A percentile compares a stretch with the other conserved stretches of the same genome.
Conservation (phyloP, 2,888 invertebrate species). For the Hesperia comma region DNA sequence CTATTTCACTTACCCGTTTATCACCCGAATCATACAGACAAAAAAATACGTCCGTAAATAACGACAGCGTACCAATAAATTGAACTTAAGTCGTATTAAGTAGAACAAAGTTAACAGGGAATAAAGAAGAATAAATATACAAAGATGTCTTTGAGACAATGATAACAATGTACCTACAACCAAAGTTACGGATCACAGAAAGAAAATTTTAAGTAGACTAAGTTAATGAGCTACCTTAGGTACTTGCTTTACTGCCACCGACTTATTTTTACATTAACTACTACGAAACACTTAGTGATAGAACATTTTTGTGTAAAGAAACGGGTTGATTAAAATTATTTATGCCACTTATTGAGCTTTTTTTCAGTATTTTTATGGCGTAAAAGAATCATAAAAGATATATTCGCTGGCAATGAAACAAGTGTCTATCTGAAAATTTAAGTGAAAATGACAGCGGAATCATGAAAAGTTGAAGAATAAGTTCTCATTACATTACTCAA, state of each 20-base stretch:
- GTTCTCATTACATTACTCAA: constrained; percentile 43
- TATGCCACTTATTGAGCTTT: too few relatives aligned
- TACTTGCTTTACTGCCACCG: constrained; percentile 22
- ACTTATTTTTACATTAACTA: too few relatives aligned
- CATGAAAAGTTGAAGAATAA: constrained; percentile 35
- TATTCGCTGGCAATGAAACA: constrained; percentile 20
- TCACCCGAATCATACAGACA: constrained; percentile 71
- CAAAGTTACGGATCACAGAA: constrained; percentile 61
- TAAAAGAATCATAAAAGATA: background rate
- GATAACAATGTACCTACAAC: constrained; percentile 51
- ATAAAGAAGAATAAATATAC: constrained; percentile 47
- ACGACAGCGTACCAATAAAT: constrained; percentile 39
- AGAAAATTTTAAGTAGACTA: constrained; percentile 50
- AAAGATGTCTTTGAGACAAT: constrained; percentile 51
- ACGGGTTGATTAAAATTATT: too few relatives aligned
- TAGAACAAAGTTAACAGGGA: constrained; percentile 45
- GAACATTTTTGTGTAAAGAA: too few relatives aligned
- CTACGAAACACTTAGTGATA: too few relatives aligned
- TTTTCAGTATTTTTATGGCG: too few relatives aligned
- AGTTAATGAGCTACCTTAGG: constrained; percentile 39
- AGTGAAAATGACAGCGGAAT: constrained; percentile 25
- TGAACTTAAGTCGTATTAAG: constrained; percentile 40
- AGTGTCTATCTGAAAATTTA: constrained; percentile 27
- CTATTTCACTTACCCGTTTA: constrained; percentile 76
- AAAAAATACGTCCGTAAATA: constrained; percentile 40